A percentile compares a stretch with the other conserved stretches of the same genome.
These are phyloP conservation scores for Nowickia ferox DNA, from an alignment of 2,888 invertebrate species.

Conservation along the genomic window DNA sequence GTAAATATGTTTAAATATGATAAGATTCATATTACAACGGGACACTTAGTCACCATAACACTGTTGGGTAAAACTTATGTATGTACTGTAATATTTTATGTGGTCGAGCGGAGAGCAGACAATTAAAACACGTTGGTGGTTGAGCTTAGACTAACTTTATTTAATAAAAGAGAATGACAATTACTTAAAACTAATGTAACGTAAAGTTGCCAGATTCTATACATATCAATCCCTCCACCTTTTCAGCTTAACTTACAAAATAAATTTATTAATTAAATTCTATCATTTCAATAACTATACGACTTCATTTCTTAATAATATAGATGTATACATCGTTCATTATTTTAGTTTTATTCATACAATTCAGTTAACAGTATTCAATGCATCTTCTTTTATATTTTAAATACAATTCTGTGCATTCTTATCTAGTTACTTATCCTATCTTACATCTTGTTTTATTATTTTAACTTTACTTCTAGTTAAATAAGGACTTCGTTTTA, in stretches of 20 bases:
- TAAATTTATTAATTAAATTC: background rate
- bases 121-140: too few species aligned
- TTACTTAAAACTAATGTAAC: conserved; percentile 2
- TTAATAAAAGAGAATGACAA: background rate
- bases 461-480: conserved; percentile 16
- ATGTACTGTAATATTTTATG: too few species aligned
- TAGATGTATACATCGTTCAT: too few species aligned
- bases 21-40: too few species aligned
- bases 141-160: conserved; percentile 7
- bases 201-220: background rate
- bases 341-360: background rate
- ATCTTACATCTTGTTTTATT: conserved; percentile 5
- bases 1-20: too few species aligned
- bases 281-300: background rate
- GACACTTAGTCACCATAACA: too few species aligned
- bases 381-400: background rate
- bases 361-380: background rate
- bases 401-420: background rate
- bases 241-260: background rate
- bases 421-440: background rate
- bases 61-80: too few species aligned
- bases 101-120: background rate
- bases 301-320: background rate
- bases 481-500: too few species aligned
- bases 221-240: conserved; percentile 5